phyloP scores from a whole-genome alignment of 2,113 vertebrate species.

The Cyprinodon brontotheroides region DNA sequence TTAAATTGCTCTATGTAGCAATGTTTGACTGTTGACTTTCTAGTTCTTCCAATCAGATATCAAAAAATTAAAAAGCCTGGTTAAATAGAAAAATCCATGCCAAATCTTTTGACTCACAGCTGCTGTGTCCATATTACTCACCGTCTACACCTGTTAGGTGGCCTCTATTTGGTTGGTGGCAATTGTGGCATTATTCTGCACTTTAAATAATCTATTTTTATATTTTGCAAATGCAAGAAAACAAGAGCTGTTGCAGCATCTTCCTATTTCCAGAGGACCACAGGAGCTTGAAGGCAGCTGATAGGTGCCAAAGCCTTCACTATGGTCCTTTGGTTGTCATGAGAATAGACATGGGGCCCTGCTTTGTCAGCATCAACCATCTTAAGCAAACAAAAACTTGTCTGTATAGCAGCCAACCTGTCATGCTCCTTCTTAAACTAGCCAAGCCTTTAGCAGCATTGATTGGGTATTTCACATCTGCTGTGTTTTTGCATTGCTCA shows the following conservation, averaged over 20 bases:
- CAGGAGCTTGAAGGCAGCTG: constrained; percentile 21
- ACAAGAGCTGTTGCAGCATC: constrained; percentile 1
- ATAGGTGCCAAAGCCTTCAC: constrained; percentile 28
- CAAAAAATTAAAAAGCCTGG: constrained; percentile 5
- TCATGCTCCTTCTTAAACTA: constrained; percentile 5
- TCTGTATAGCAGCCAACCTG: constrained; percentile 22
- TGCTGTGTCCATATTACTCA: constrained; percentile 20
- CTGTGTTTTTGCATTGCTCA: constrained; percentile 13
- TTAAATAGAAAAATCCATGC: constrained; percentile 12
- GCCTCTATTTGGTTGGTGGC: constrained; percentile 6
- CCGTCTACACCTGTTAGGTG: constrained; percentile 13
- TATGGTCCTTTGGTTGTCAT: constrained; percentile 19
- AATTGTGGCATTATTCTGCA: neutral
- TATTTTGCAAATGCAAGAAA: constrained; percentile 11
- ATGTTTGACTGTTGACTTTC: constrained; percentile 11
- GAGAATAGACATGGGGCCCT: constrained; percentile 26
- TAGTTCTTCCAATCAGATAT: constrained; percentile 2
- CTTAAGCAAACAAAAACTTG: constrained; percentile 20
- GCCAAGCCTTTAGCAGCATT: constrained; percentile 11
- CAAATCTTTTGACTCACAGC: constrained; percentile 10
- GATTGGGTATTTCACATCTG: constrained; percentile 16
- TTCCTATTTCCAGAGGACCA: constrained; percentile 17
- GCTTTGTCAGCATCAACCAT: constrained; percentile 22
- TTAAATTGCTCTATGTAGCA: neutral
- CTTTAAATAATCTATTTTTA: constrained; percentile 33